Evolutionary conservation across 2,888 invertebrate species (phyloP), one percentile per base, ranked within the genome.

Genomic region (Clepsis dumicolana): DNA sequence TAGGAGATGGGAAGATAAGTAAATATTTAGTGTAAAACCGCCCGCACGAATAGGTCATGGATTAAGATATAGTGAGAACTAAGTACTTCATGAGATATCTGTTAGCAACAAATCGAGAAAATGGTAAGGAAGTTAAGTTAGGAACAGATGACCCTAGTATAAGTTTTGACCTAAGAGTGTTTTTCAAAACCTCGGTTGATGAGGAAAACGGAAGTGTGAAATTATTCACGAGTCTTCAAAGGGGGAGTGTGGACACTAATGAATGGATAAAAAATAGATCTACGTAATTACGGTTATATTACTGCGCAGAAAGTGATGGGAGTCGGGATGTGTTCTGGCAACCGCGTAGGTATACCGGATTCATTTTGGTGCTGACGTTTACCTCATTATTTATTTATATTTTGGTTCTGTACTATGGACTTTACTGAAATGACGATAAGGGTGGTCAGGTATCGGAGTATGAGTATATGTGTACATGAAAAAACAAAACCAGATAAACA

Each of bases 261-360:
- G 53, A 48, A 54, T 54, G n/a, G 24, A 7, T 53, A 41, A 50
- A 24, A 50, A 57, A 50, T 32, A 16, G n/a, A 21, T 16, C 38
- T 32, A 48, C 16, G 14, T 27, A 50, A 50, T 65, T 59, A 12
- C 65, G 18, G 27, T 38, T 57, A 25, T 48, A 48, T 50, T 59
- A 59, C 12, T 65, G 59, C 65, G 65, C 25, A 65, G 32, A 48
- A 64, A 18, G 18, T 18, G n/a, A 35, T 29, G 29, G 29, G 29
- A 56, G 32, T 56, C 27, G 52, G 53, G 52, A 44, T 44, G 18
- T 44, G 18, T 44, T 44, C 24, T 64, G 64, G 16, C 16, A 16
- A 44, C 44, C n/a, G 18, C 10, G 18, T 10, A 35, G 35, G 8
- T 35, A 35, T 35, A 7, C 12, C 35, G 1, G 8, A 35, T 10